phyloP scores from a whole-genome alignment of 92 coral and sea anemone species.

The Palythoa heliodiscus region DNA sequence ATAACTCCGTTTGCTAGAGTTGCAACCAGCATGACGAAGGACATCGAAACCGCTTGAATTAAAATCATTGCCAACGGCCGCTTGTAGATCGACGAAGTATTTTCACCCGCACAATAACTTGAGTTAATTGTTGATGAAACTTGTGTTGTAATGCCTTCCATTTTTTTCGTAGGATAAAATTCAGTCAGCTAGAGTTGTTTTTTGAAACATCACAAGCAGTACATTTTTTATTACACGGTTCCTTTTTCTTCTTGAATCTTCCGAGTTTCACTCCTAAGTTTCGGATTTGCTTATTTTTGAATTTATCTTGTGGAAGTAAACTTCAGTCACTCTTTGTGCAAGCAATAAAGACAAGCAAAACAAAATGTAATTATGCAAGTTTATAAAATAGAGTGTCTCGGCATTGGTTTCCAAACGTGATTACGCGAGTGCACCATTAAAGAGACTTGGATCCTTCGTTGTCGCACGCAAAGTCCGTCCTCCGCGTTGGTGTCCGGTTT shows the following conservation, averaged over 20 bases:
- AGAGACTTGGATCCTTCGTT: background rate
- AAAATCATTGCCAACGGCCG: constrained; percentile 47
- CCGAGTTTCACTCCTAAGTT: background rate
- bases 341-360: background rate
- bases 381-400: background rate
- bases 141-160: background rate
- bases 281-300: too few relatives aligned
- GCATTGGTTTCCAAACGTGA: background rate
- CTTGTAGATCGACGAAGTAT: background rate
- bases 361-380: background rate
- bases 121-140: constrained; percentile 17
- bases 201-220: background rate
- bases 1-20: constrained; percentile 81
- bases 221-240: background rate
- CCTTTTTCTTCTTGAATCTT: background rate
- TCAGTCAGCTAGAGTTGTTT: background rate
- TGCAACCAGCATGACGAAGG: constrained; percentile 60
- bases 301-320: background rate
- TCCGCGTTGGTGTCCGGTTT: background rate
- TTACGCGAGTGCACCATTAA: background rate
- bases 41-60: constrained; percentile 64
- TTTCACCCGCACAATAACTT: background rate
- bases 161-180: background rate
- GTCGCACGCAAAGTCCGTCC: background rate
- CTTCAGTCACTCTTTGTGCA: background rate